Percentiles rank a stretch among this genome's conserved stretches.
Conservation (phyloP, 2,113 vertebrate species). For the Chroicocephalus ridibundus region DNA sequence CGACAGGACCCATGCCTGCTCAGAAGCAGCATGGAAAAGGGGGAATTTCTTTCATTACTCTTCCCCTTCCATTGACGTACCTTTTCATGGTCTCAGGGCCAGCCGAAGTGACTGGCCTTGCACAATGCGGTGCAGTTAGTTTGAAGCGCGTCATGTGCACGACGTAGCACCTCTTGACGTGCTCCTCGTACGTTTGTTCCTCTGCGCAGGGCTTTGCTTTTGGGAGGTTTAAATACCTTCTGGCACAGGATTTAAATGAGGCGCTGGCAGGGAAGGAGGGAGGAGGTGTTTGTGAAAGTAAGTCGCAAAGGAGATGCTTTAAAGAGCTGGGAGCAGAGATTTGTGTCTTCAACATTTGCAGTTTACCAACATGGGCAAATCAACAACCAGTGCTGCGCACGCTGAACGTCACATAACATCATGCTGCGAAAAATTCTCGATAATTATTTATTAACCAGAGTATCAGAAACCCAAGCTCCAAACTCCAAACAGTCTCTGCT, state of each 20-base stretch:
- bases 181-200: neutral
- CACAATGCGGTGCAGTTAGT: fast-evolving
- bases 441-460: conserved; percentile 13
- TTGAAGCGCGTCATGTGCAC: fast-evolving
- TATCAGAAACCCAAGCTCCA: neutral
- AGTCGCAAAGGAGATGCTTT: neutral
- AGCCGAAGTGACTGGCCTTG: fast-evolving
- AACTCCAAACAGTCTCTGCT: too few relatives aligned
- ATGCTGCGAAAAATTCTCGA: neutral
- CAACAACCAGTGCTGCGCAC: neutral
- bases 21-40: neutral
- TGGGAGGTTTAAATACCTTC: neutral
- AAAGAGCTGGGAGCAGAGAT: neutral
- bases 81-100: neutral
- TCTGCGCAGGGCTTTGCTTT: neutral
- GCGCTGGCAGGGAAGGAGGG: neutral
- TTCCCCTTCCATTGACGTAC: neutral
- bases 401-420: fast-evolving
- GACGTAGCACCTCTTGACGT: neutral
- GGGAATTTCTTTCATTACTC: neutral
- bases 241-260: neutral
- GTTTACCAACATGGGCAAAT: neutral
- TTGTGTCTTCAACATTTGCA: neutral
- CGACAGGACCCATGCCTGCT: neutral
- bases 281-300: neutral